Percentiles rank a stretch among this genome's conserved stretches.
phyloP scores from a whole-genome alignment of 2,888 invertebrate genomes.

The Dicycla oo region DNA sequence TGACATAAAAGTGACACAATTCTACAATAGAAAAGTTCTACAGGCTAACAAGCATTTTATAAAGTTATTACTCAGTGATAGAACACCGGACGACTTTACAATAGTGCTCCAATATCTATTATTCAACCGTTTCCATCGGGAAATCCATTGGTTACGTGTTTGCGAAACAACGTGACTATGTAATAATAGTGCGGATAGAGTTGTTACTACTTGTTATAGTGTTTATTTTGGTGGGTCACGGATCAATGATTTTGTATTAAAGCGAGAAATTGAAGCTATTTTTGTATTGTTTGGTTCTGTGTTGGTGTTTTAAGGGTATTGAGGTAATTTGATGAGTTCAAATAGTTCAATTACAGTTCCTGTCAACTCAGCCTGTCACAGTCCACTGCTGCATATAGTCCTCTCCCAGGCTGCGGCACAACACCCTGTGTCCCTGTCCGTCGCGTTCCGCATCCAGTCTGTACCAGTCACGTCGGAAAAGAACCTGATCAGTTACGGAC shows the following conservation, averaged over 20 bases:
- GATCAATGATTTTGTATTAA: constrained; percentile 30
- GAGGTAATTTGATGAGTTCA: background rate
- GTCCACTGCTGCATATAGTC: too few species aligned
- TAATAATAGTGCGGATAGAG: constrained; percentile 32
- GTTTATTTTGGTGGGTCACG: constrained; percentile 46
- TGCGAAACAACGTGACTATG: constrained; percentile 40
- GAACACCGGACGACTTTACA: constrained; percentile 44
- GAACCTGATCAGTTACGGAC: too few species aligned
- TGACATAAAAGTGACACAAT: constrained; percentile 32
- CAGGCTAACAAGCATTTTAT: constrained; percentile 28
- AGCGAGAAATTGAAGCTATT: constrained; percentile 34
- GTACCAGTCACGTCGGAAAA: too few species aligned
- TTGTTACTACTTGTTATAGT: constrained; percentile 16
- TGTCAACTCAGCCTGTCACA: too few species aligned
- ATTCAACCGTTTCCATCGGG: constrained; percentile 46
- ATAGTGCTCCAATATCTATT: constrained; percentile 56
- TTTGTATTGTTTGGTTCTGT: background rate
- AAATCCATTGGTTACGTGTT: constrained; percentile 58
- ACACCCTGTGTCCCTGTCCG: too few species aligned
- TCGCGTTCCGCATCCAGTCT: too few species aligned
- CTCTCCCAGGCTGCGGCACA: too few species aligned
- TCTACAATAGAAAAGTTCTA: constrained; percentile 44
- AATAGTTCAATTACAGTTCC: too few species aligned
- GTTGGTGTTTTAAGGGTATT: background rate
- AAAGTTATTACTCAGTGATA: constrained; percentile 33